phyloP scores from a whole-genome alignment of 53 echinoderm and acorn worm species.

The Crossaster papposus region DNA sequence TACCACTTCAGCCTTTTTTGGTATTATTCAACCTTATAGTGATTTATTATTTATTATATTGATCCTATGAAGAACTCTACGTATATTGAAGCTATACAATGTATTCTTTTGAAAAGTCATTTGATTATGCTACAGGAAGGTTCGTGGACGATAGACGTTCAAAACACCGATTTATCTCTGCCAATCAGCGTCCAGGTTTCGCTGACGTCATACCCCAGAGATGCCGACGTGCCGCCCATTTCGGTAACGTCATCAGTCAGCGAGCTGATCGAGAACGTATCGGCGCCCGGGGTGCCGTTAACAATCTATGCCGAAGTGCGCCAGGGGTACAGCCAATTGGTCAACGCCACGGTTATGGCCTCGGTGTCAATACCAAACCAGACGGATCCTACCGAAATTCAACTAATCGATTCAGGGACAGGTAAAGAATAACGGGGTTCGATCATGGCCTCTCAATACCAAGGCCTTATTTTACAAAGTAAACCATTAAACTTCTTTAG shows the following conservation, averaged over 20 bases:
- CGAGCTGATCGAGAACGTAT: constrained; percentile 22
- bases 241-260: constrained; percentile 59
- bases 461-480: not conserved
- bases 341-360: constrained; percentile 34
- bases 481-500: no score
- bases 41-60: no score
- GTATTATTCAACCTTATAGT: no score
- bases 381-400: constrained; percentile 11
- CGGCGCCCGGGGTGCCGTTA: not conserved
- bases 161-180: not conserved
- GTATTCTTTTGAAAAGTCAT: no score
- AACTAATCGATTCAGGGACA: constrained; percentile 63
- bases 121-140: not conserved
- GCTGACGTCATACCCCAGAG: constrained; percentile 40
- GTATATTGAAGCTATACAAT: no score
- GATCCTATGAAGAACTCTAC: no score
- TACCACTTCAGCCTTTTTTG: no score
- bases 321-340: constrained; percentile 30
- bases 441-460: not conserved
- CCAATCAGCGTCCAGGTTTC: constrained; percentile 23
- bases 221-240: constrained; percentile 41
- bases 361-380: constrained; percentile 6
- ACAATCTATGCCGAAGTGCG: constrained; percentile 43
- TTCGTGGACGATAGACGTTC: constrained; percentile 4
- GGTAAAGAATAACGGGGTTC: constrained; percentile 7